A percentile compares a stretch with the other conserved stretches of the same genome.
These are phyloP conservation scores for Mya arenaria DNA, from an alignment of 1,140 invertebrate species.

Conservation along the genomic window DNA sequence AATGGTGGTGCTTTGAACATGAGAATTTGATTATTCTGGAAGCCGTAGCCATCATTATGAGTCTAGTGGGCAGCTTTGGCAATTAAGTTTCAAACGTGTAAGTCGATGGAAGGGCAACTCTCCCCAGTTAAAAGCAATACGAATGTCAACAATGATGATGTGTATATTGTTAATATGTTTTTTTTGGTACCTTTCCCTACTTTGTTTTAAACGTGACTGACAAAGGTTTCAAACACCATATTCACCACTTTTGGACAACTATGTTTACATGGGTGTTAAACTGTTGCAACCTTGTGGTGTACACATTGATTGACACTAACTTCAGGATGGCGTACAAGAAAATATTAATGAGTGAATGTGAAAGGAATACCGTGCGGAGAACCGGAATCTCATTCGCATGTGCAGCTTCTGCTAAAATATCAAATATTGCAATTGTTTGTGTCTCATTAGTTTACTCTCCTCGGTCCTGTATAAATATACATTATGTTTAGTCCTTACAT, in stretches of 20 bases:
- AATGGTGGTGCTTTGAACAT: not conserved
- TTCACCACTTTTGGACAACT: not conserved
- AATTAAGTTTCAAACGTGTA: not conserved
- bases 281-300: not conserved
- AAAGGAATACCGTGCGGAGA: slow-evolving; percentile 39
- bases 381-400: slow-evolving; percentile 37
- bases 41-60: not conserved
- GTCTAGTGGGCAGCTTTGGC: not conserved
- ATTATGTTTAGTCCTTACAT: too few relatives aligned
- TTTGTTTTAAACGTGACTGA: not conserved
- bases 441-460: too few relatives aligned
- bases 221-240: not conserved
- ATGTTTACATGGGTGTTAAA: not conserved
- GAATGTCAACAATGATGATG: not conserved
- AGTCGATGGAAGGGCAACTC: not conserved
- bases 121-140: not conserved
- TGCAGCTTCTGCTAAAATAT: slow-evolving; percentile 36
- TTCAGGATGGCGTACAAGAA: not conserved
- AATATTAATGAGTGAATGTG: slow-evolving; percentile 42
- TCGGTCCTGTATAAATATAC: too few relatives aligned
- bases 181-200: not conserved
- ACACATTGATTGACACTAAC: not conserved
- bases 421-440: too few relatives aligned
- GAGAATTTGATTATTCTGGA: not conserved
- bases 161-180: not conserved